Base-by-base conservation (phyloP, 2,888 invertebrate species). In the Taenaris catops region DNA sequence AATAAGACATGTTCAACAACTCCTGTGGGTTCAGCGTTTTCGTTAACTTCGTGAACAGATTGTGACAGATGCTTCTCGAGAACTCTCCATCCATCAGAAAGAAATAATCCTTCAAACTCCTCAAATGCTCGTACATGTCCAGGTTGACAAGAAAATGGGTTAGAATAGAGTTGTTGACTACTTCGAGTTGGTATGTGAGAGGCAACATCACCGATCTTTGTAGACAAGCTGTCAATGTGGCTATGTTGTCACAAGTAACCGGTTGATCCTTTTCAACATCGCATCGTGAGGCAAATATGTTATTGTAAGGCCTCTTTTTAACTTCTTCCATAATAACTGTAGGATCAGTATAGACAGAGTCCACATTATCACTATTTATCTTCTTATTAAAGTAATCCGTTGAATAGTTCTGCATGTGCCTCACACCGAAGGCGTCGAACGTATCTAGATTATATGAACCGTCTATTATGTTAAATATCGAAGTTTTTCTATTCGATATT, bases 31-130 rank as follows among this genome's bases (percentile, higher is more conserved):
- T 86, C 12, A 90, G 69, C 0, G 90, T 91, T n/a, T 88, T 87
- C 34, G 91, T 91, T 29, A 94, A 64, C 43, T 91, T 91, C 0
- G 88, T 79, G 46, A 93, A 93, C 38, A 95, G 69, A 45, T 91
- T 92, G 28, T 90, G 88, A 17, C 93, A 93, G 7, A 95, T 90
- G 47, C 90, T 91, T 16, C 89, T 89, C 0, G 92, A 91, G 64
- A 94, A 95, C 66, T 94, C 94, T 0, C 94, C 94, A 49, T 95
- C 94, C 83, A 94, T 88, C 10, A 94, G 63, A 52, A 95, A 94
- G 63, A 92, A 95, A 53, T 92, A 94, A 58, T 93, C 91, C 25
- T 93, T 88, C n/a, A 95, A 68, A 63, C 92, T 92, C 24, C 89
- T 89, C 46, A 94, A 81, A 69, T 95, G 94, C 8, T 91, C 89